Conservation (phyloP, 2,888 invertebrate genomes). For the Hybos culiciformis region DNA sequence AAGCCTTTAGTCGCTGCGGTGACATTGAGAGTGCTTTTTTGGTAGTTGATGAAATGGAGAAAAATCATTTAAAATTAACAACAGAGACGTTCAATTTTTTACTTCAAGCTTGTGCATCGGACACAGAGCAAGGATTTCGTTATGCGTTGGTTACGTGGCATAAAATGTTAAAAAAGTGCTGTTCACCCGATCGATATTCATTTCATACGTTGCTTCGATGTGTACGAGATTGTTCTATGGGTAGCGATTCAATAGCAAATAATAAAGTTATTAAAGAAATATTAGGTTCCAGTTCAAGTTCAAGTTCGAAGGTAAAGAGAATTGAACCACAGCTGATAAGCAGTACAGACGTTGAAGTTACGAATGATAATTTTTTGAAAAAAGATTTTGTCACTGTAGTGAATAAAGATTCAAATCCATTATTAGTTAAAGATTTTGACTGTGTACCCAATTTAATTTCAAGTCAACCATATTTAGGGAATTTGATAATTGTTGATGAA, state of each 20-base stretch:
- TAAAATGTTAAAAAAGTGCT: conserved; percentile 51
- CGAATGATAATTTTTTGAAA: no score
- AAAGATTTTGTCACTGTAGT: no score
- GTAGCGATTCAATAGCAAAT: conserved; percentile 46
- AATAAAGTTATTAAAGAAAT: conserved; percentile 39
- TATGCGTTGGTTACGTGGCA: conserved; percentile 78
- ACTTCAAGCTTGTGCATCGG: conserved; percentile 69
- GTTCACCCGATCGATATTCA: conserved; percentile 55
- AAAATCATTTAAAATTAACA: conserved; percentile 45
- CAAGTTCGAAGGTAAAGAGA: not conserved
- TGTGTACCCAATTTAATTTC: conserved; percentile 56
- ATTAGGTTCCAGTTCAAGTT: conserved; percentile 11
- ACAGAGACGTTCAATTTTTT: conserved; percentile 64
- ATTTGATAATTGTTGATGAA: conserved; percentile 44
- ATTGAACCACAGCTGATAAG: not conserved
- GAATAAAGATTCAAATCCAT: no score
- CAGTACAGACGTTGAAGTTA: conserved; percentile 10
- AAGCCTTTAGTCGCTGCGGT: conserved; percentile 76
- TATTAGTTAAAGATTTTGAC: no score
- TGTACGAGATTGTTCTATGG: conserved; percentile 69
- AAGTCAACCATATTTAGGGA: conserved; percentile 43
- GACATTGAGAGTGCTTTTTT: conserved; percentile 63
- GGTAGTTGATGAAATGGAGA: conserved; percentile 72
- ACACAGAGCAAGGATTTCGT: conserved; percentile 65
- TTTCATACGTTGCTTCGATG: conserved; percentile 72